Percentiles rank a stretch among this genome's conserved stretches.
Evolutionary conservation across 1,140 invertebrate genomes (phyloP).

Genomic region (Brachionus rotundiformis): DNA sequence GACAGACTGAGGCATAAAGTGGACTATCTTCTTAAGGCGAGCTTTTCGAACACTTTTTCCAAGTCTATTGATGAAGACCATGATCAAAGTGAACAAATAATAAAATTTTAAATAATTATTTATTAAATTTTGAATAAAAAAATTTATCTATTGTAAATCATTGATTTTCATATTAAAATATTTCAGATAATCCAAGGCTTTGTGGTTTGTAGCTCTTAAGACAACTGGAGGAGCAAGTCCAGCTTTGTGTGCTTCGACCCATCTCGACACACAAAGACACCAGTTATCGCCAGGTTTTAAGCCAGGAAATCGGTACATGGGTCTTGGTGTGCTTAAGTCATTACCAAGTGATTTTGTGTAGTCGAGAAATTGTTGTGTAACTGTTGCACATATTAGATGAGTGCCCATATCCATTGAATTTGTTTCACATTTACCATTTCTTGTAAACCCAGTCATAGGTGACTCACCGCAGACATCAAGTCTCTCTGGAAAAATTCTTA

Average conservation of each 20-base stretch:
- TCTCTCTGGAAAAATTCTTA: neutral
- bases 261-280: slow-evolving; percentile 37
- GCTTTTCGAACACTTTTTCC: neutral
- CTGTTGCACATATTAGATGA: slow-evolving; percentile 23
- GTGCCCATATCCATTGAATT: neutral
- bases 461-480: neutral
- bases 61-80: neutral
- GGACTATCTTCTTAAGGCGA: neutral
- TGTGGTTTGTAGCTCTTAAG: slow-evolving; percentile 17
- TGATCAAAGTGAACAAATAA: slow-evolving; percentile 8
- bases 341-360: slow-evolving; percentile 30
- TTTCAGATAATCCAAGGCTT: neutral
- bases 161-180: neutral
- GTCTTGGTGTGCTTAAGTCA: slow-evolving; percentile 19
- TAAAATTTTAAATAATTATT: slow-evolving; percentile 40
- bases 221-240: slow-evolving; percentile 28
- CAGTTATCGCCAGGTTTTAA: slow-evolving; percentile 6
- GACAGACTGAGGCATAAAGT: slow-evolving; percentile 10
- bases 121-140: slow-evolving; percentile 1
- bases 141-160: slow-evolving; percentile 1
- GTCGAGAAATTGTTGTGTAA: slow-evolving; percentile 27
- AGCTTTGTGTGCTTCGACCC: slow-evolving; percentile 7
- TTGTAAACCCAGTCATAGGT: slow-evolving; percentile 25
- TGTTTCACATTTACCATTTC: slow-evolving; percentile 20
- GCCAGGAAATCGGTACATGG: slow-evolving; percentile 1